phyloP scores from a whole-genome alignment of 2,888 invertebrate genomes.

The Diaperis boleti region DNA sequence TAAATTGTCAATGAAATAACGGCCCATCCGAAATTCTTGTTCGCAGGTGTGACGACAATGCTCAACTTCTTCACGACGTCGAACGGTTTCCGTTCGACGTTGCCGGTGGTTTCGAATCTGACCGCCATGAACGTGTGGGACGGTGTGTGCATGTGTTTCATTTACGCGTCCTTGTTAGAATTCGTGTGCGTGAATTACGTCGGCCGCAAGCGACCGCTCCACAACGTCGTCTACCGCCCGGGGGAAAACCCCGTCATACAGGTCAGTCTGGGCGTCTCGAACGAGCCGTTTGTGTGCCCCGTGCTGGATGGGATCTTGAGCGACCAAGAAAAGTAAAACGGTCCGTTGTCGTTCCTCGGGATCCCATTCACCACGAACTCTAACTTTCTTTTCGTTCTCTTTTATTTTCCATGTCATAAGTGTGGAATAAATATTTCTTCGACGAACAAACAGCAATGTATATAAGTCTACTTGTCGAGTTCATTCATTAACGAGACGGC shows the following conservation, averaged over 20 bases:
- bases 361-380: no score
- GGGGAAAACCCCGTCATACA: slow-evolving; percentile 93
- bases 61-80: slow-evolving; percentile 98
- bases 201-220: slow-evolving; percentile 88
- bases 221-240: slow-evolving; percentile 90
- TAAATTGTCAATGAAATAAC: no score
- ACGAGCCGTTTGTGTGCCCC: slow-evolving; percentile 18
- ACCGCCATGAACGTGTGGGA: slow-evolving; percentile 98
- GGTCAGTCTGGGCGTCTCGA: slow-evolving; percentile 70
- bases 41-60: slow-evolving; percentile 94
- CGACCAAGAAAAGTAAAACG: no score
- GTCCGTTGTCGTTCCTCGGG: no score
- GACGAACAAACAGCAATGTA: slow-evolving; percentile 1
- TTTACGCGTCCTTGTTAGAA: slow-evolving; percentile 93
- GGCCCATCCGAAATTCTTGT: no score
- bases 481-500: no score
- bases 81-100: slow-evolving; percentile 90
- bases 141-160: slow-evolving; percentile 97
- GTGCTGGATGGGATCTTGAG: no score
- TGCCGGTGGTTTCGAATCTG: slow-evolving; percentile 93
- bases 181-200: slow-evolving; percentile 97
- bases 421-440: slow-evolving; percentile 44
- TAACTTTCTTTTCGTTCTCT: slow-evolving; percentile 9
- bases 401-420: slow-evolving; percentile 23
- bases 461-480: slow-evolving; percentile 22